phyloP scores from a whole-genome alignment of 2,888 invertebrate genomes.

The Pristionchus maxplancki region DNA sequence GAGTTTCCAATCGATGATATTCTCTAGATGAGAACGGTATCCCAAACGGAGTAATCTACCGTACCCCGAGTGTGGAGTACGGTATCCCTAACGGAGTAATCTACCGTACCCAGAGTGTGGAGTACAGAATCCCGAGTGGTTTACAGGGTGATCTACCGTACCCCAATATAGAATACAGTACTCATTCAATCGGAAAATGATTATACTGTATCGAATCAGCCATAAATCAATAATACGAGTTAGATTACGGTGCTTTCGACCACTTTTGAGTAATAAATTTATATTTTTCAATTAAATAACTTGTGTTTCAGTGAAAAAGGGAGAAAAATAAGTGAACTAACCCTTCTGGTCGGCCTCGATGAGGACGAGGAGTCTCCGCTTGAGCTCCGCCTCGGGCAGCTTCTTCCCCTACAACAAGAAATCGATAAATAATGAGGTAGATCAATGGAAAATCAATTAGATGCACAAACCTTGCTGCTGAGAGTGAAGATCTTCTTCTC shows the following conservation, averaged over 20 bases:
- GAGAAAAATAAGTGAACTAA: constrained; percentile 18
- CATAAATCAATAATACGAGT: no score
- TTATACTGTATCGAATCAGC: no score
- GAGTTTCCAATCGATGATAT: background rate
- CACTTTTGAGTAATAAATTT: no score
- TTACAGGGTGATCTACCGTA: background rate
- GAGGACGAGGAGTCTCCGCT: constrained; percentile 13
- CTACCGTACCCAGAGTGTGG: background rate
- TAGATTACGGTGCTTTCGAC: no score
- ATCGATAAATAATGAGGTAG: background rate
- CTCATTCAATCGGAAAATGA: no score
- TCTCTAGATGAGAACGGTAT: no score
- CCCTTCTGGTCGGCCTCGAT: constrained; percentile 37
- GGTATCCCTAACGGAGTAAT: no score
- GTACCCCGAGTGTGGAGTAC: background rate
- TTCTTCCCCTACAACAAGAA: background rate
- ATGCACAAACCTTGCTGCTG: background rate
- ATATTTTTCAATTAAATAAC: no score
- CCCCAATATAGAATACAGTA: background rate
- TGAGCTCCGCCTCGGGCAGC: background rate
- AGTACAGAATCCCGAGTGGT: background rate
- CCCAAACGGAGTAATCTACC: no score
- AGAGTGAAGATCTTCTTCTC: constrained; percentile 33
- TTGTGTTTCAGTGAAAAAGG: background rate
- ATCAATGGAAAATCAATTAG: background rate